Evolutionary conservation across 2,113 vertebrate genomes (phyloP).

Genomic region (Sinocyclocheilus anshuiensis): DNA sequence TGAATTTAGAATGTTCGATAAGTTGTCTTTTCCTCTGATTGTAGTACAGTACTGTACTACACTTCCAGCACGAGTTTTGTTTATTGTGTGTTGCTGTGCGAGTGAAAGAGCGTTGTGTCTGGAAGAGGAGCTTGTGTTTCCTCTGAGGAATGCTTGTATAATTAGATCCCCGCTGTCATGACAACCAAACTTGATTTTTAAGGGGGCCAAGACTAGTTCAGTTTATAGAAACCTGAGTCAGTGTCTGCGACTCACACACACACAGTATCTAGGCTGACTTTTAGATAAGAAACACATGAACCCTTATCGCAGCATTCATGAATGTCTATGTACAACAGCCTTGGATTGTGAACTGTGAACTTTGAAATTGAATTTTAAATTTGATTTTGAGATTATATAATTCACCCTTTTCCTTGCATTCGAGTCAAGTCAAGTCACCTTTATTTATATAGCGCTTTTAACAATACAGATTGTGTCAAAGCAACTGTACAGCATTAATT

Average conservation of each 20-base stretch:
- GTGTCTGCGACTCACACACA: conserved; percentile 55
- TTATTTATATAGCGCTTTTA: no score
- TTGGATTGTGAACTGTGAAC: conserved; percentile 28
- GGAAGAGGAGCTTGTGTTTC: conserved; percentile 60
- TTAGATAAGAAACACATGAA: conserved; percentile 12
- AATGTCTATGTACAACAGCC: conserved; percentile 1
- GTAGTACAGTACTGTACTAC: neutral
- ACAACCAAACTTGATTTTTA: conserved; percentile 69
- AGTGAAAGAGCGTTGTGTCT: conserved; percentile 17
- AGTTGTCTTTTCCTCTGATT: neutral
- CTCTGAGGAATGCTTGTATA: conserved; percentile 68
- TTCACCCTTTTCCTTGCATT: neutral
- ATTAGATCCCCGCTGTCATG: conserved; percentile 73
- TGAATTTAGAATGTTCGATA: neutral
- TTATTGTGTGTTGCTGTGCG: conserved; percentile 20
- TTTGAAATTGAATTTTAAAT: neutral
- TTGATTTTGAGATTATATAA: neutral
- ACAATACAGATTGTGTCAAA: no score
- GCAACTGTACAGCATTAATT: no score
- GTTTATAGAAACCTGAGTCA: conserved; percentile 73
- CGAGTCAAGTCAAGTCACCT: neutral
- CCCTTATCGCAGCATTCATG: neutral
- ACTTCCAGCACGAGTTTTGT: neutral
- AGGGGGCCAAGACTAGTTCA: conserved; percentile 67
- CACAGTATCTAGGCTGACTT: neutral